phyloP scores from a whole-genome alignment of 2,797 vertebrate genomes.

The Dicrostonyx torquatus region DNA sequence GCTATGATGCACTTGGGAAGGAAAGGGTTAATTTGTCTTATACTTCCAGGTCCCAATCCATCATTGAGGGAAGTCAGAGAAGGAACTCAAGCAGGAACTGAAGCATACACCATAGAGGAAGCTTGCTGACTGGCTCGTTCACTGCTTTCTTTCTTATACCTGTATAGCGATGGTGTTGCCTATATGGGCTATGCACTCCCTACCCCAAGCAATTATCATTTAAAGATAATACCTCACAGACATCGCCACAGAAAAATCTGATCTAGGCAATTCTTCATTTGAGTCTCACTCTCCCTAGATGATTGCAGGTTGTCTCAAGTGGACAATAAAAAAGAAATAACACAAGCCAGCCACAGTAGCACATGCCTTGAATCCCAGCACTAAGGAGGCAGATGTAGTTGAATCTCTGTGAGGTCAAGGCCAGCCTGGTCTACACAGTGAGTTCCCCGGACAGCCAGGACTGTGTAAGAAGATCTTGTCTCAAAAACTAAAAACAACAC shows the following conservation, averaged over 20 bases:
- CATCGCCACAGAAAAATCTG: background rate
- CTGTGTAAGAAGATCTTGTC: background rate
- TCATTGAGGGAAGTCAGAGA: background rate
- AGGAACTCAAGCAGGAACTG: background rate
- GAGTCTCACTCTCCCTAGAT: background rate
- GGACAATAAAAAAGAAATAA: background rate
- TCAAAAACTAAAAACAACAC: background rate
- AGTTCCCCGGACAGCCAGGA: background rate
- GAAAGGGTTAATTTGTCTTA: background rate
- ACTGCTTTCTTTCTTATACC: background rate
- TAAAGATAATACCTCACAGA: background rate
- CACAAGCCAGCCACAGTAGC: background rate
- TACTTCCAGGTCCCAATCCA: background rate
- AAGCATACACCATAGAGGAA: background rate
- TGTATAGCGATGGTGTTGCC: background rate
- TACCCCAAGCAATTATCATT: background rate
- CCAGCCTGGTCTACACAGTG: background rate
- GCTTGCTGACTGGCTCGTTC: background rate
- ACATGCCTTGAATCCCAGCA: background rate
- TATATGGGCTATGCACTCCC: background rate
- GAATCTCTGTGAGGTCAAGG: background rate
- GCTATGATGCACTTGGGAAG: background rate
- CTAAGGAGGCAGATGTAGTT: background rate
- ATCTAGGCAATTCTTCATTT: background rate
- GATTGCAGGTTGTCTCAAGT: background rate